Percentiles rank a stretch among this genome's conserved stretches.
phyloP scores from a whole-genome alignment of 1,140 invertebrate species.

The Hormaphis cornu region DNA sequence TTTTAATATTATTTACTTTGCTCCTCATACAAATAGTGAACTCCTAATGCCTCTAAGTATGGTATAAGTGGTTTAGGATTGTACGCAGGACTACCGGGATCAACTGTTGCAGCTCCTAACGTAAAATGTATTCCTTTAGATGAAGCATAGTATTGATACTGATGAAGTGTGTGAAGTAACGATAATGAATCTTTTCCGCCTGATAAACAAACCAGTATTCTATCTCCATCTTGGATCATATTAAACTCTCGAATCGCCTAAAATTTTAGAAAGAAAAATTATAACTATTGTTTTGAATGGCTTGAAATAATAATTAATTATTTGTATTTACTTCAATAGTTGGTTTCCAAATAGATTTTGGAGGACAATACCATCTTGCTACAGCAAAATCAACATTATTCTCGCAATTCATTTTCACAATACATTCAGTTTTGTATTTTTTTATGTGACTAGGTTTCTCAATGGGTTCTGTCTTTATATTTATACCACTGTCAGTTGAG shows the following conservation, averaged over 20 bases:
- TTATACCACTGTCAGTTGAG: slow-evolving; percentile 67
- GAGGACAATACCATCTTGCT: slow-evolving; percentile 61
- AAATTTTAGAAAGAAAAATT: slow-evolving; percentile 23
- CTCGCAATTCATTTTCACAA: slow-evolving; percentile 16
- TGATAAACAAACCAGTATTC: slow-evolving; percentile 73
- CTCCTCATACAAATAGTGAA: slow-evolving; percentile 65
- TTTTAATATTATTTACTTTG: slow-evolving; percentile 42
- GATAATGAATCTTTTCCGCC: slow-evolving; percentile 72
- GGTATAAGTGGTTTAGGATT: slow-evolving; percentile 57
- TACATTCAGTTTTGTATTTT: slow-evolving; percentile 18
- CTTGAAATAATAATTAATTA: background rate
- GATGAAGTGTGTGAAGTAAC: slow-evolving; percentile 70
- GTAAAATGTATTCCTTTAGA: slow-evolving; percentile 66
- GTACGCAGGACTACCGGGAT: slow-evolving; percentile 52
- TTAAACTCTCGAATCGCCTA: slow-evolving; percentile 71
- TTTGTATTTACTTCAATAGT: slow-evolving; percentile 54
- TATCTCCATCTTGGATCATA: slow-evolving; percentile 77
- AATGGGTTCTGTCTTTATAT: slow-evolving; percentile 42
- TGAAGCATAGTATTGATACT: slow-evolving; percentile 68
- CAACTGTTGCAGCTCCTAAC: slow-evolving; percentile 65
- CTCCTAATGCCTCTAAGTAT: slow-evolving; percentile 56
- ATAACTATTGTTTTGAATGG: background rate
- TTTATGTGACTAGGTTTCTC: background rate
- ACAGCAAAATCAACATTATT: slow-evolving; percentile 24
- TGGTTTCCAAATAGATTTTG: slow-evolving; percentile 71